A percentile compares a stretch with the other conserved stretches of the same genome.
Evolutionary conservation across 2,888 invertebrate genomes (phyloP).

Genomic region (Helobdella robusta): DNA sequence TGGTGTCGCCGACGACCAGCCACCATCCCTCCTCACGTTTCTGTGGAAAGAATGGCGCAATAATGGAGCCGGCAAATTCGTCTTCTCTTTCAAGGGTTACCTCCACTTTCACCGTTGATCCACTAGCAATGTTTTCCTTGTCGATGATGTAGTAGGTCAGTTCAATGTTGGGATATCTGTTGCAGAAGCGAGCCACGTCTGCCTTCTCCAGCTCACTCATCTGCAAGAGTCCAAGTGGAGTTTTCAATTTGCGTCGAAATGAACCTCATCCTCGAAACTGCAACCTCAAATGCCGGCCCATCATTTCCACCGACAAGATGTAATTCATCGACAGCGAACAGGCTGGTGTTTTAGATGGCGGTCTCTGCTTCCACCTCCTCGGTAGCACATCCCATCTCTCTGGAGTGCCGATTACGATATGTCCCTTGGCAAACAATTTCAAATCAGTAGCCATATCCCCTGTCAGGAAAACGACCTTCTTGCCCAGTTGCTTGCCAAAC

Average conservation of each 20-base stretch:
- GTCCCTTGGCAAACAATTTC: constrained; percentile 58
- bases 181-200: constrained; percentile 95
- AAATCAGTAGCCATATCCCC: constrained; percentile 96
- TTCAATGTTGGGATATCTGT: constrained; percentile 96
- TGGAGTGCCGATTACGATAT: constrained; percentile 72
- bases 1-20: constrained; percentile 96
- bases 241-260: constrained; percentile 79
- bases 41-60: constrained; percentile 92
- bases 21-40: constrained; percentile 65
- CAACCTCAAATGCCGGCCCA: constrained; percentile 77
- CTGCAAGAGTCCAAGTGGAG: constrained; percentile 65
- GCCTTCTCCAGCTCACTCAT: constrained; percentile 77
- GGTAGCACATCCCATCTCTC: constrained; percentile 99
- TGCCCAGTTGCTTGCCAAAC: constrained; percentile 64
- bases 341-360: constrained; percentile 92
- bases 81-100: constrained; percentile 91
- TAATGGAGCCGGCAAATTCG: constrained; percentile 88
- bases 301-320: constrained; percentile 59
- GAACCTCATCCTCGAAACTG: constrained; percentile 81
- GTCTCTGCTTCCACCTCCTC: constrained; percentile 94
- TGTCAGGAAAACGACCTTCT: constrained; percentile 73
- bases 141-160: constrained; percentile 79
- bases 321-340: constrained; percentile 92
- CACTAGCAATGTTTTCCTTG: constrained; percentile 60
- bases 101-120: constrained; percentile 64